Base-by-base conservation (phyloP, 2,888 invertebrate species). In the Lymantria dispar region DNA sequence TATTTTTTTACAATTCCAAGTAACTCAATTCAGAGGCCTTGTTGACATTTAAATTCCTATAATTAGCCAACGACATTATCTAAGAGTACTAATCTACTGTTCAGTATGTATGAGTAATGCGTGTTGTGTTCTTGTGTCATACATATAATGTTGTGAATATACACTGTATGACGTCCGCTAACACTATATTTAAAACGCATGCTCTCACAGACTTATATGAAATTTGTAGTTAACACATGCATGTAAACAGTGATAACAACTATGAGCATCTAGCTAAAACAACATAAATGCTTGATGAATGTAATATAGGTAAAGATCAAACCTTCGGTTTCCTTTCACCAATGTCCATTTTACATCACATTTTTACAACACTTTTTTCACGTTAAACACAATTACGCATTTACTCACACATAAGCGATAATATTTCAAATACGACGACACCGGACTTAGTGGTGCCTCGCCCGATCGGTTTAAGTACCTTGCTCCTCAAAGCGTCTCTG, bases 401-500 rank as follows among this genome's bases (percentile, higher is more conserved):
- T 89, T 87, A 91, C 91, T 91, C 90, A 89, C 90, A 91, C 91
- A 91, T 88, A 90, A 89, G 89, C 88, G 80, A 80, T 80, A 78
- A 80, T 76, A 79, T 80, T 78, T 74, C 78, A 82, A 85, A 83
- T 79, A 82, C 79, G 81, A 77, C 75, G 81, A 76, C 83, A 87
- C 87, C 85, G 85, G 83, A 83, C 78, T 72, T 71, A 74, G 76
- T 74, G 74, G 78, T 74, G 74, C 67, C 70, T 74, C 74, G 78
- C 83, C 83, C 84, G 80, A 78, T 76, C 81, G 74, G 77, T 82
- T 84, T 76, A 84, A 88, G 92, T 94, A 94, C 94, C 94, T 94
- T 94, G 94, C 92, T 94, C 94, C 91, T 94, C 94, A 93, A 94
- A 94, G 85, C 94, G 94, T 92, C 94, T 94, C 93, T 94, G 94